Percentiles rank a stretch among this genome's conserved stretches.
Evolutionary conservation across 92 coral and sea anemone species (phyloP).

Genomic region (Blastomussa wellsi): DNA sequence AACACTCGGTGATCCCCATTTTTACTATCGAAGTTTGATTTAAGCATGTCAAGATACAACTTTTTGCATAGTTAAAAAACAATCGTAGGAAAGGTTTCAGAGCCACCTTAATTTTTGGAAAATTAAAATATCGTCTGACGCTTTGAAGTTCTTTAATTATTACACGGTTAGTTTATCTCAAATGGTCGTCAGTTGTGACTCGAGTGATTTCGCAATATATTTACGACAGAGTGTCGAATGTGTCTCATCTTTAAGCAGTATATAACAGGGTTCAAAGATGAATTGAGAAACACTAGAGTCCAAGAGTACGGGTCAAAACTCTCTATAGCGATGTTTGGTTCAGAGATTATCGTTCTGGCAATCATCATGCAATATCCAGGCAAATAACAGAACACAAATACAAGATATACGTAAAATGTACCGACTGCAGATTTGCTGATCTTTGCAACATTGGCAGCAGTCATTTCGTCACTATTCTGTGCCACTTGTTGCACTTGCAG

Average conservation of each 20-base stretch:
- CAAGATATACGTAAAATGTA: neutral
- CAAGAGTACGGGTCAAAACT: neutral
- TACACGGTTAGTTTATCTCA: too few relatives aligned
- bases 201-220: neutral
- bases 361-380: neutral
- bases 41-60: too few relatives aligned
- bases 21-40: too few relatives aligned
- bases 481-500: neutral
- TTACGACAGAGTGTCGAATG: neutral
- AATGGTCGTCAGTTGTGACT: neutral
- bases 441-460: neutral
- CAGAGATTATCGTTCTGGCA: neutral
- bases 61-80: too few relatives aligned
- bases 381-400: neutral
- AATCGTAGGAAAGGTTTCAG: too few relatives aligned
- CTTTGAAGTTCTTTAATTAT: too few relatives aligned
- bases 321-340: neutral
- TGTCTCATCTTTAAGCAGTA: neutral
- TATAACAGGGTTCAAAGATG: slow-evolving; percentile 12
- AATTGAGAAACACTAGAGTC: slow-evolving; percentile 7
- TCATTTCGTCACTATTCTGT: neutral
- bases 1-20: too few relatives aligned
- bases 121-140: too few relatives aligned
- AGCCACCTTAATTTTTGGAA: too few relatives aligned
- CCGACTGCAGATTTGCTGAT: neutral